A percentile compares a stretch with the other conserved stretches of the same genome.
phyloP scores from a whole-genome alignment of 2,113 vertebrate genomes.

The Pseudonaja textilis region DNA sequence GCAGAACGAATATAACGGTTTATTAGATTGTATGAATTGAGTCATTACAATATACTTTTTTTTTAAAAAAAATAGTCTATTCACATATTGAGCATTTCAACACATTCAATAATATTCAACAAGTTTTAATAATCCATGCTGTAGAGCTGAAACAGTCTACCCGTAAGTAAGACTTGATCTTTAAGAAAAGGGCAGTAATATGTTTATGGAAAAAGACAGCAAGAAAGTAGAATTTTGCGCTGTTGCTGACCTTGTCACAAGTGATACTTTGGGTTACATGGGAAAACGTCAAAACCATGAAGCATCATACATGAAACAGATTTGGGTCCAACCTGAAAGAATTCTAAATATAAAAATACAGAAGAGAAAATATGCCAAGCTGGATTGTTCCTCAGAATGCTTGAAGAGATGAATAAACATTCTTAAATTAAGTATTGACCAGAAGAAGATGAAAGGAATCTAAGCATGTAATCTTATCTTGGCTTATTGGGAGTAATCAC shows the following conservation, averaged over 20 bases:
- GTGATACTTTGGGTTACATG: constrained; percentile 52
- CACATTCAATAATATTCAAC: not conserved
- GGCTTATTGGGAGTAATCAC: not conserved
- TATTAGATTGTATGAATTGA: not conserved
- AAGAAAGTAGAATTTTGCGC: constrained; percentile 43
- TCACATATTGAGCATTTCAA: not conserved
- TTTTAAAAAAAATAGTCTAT: constrained; percentile 41
- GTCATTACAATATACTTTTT: constrained; percentile 42
- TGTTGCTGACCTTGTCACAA: constrained; percentile 58
- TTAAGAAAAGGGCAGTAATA: not conserved
- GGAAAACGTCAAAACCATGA: constrained; percentile 49
- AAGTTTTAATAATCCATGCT: not conserved
- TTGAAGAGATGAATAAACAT: constrained; percentile 47
- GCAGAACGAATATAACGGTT: not conserved
- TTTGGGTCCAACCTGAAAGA: constrained; percentile 51
- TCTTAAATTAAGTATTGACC: not conserved
- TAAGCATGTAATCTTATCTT: not conserved
- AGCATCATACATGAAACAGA: constrained; percentile 49
- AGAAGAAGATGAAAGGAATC: not conserved
- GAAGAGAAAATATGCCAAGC: constrained; percentile 21
- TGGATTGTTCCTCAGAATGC: constrained; percentile 15
- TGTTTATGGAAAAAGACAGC: constrained; percentile 47
- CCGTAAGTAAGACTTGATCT: not conserved
- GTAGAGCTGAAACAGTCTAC: constrained; percentile 45
- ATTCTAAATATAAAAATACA: constrained; percentile 50